A percentile compares a stretch with the other conserved stretches of the same genome.
Conservation (phyloP, 2,113 vertebrate genomes). For the Hemibagrus wyckioides region DNA sequence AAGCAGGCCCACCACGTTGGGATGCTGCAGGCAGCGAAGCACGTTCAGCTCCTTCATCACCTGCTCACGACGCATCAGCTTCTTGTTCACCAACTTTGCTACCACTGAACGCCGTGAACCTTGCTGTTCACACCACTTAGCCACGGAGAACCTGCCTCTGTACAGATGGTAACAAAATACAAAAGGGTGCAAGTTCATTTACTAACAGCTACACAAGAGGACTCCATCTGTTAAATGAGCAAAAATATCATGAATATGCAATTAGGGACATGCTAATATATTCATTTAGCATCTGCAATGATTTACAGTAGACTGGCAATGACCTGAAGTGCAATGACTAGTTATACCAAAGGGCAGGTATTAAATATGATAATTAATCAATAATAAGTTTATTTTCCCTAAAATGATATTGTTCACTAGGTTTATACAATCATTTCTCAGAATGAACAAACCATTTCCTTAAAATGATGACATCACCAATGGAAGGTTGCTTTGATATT, state of each 20-base stretch:
- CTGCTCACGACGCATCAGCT: conserved; percentile 92
- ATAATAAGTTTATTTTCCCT: neutral
- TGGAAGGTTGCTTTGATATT: too few species aligned
- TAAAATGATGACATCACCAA: neutral
- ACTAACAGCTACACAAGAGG: neutral
- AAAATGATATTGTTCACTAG: neutral
- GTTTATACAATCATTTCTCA: neutral
- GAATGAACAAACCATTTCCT: neutral
- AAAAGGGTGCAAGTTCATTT: neutral
- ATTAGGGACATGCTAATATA: neutral
- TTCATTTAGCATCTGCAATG: neutral
- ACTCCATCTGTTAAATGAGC: neutral
- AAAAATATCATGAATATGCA: neutral
- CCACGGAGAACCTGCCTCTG: conserved; percentile 95
- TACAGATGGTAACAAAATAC: neutral
- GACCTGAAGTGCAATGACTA: neutral
- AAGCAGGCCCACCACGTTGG: conserved; percentile 85
- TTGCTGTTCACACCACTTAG: conserved; percentile 91
- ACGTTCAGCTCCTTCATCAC: conserved; percentile 91
- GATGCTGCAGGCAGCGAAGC: conserved; percentile 91
- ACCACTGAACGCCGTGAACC: conserved; percentile 87
- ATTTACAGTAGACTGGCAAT: neutral
- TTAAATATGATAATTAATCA: neutral
- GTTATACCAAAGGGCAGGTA: neutral
- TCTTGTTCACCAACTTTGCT: conserved; percentile 95